Evolutionary conservation across 2,797 vertebrate species (phyloP).

Genomic region (Protonibea diacanthus): DNA sequence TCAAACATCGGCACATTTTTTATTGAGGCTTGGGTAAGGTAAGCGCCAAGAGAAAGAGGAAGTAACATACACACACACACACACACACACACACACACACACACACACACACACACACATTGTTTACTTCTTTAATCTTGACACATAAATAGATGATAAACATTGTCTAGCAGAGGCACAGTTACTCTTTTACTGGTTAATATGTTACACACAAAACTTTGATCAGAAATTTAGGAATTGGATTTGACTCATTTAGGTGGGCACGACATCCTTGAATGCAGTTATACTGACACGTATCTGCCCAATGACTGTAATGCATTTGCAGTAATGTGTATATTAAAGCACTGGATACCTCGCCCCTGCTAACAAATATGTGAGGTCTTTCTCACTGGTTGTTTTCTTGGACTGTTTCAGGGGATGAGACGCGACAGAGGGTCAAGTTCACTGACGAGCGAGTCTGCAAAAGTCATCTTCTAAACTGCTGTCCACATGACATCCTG

Average conservation of each 20-base stretch:
- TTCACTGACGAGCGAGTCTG: slow-evolving; percentile 98
- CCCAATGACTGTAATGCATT: slow-evolving; percentile 35
- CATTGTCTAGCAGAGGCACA: slow-evolving; percentile 8
- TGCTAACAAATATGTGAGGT: slow-evolving; percentile 63
- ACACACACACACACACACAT: background rate
- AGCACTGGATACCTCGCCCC: slow-evolving; percentile 69
- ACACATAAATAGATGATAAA: slow-evolving; percentile 6
- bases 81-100: background rate
- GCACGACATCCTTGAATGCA: slow-evolving; percentile 45
- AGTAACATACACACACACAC: slow-evolving; percentile 15
- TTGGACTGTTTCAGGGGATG: slow-evolving; percentile 94
- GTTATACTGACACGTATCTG: slow-evolving; percentile 38
- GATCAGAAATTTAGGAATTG: slow-evolving; percentile 10
- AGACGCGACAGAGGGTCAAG: slow-evolving; percentile 99
- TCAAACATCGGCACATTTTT: slow-evolving; percentile 24
- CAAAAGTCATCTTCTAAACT: slow-evolving; percentile 99
- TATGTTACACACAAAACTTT: background rate
- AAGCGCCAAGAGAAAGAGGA: slow-evolving; percentile 48
- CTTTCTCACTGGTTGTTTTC: slow-evolving; percentile 69
- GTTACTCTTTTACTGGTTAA: slow-evolving; percentile 2
- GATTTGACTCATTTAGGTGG: slow-evolving; percentile 29
- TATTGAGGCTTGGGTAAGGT: slow-evolving; percentile 69
- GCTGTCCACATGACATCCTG: slow-evolving; percentile 99
- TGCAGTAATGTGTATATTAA: slow-evolving; percentile 36
- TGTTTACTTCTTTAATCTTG: slow-evolving; percentile 8